A percentile compares a stretch with the other conserved stretches of the same genome.
Evolutionary conservation across 2,113 vertebrate species (phyloP).

Genomic region (Varanus komodoensis): DNA sequence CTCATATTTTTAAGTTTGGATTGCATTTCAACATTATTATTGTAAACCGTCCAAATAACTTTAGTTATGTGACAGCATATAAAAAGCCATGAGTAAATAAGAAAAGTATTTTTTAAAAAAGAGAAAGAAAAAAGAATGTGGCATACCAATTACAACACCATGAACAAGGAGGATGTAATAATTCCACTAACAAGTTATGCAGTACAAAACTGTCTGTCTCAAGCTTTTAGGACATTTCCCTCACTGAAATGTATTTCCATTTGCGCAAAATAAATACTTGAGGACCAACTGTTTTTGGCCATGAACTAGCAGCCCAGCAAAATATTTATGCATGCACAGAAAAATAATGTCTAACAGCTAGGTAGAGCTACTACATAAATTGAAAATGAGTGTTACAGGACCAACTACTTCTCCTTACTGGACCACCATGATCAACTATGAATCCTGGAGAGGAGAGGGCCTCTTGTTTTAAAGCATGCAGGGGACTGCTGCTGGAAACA

Average conservation of each 20-base stretch:
- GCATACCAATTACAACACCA: not conserved
- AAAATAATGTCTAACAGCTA: not conserved
- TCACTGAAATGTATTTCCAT: not conserved
- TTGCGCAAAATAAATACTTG: no score
- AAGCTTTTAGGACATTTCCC: not conserved
- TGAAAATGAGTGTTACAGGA: not conserved
- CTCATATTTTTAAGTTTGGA: not conserved
- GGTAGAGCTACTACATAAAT: not conserved
- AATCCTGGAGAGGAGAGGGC: not conserved
- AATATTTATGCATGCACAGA: not conserved
- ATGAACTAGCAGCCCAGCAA: not conserved
- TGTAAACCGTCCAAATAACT: not conserved
- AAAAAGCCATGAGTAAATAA: no score
- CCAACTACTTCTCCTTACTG: not conserved
- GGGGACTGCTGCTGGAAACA: not conserved
- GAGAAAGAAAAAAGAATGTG: not conserved
- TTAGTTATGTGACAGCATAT: not conserved
- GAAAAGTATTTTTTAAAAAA: no score
- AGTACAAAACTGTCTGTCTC: not conserved
- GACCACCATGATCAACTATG: not conserved
- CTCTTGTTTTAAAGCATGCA: not conserved
- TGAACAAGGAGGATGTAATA: not conserved
- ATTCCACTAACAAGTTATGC: not conserved
- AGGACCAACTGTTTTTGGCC: not conserved
- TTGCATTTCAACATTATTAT: not conserved